phyloP scores from a whole-genome alignment of 1,140 invertebrate genomes.

The Planococcus citri region DNA sequence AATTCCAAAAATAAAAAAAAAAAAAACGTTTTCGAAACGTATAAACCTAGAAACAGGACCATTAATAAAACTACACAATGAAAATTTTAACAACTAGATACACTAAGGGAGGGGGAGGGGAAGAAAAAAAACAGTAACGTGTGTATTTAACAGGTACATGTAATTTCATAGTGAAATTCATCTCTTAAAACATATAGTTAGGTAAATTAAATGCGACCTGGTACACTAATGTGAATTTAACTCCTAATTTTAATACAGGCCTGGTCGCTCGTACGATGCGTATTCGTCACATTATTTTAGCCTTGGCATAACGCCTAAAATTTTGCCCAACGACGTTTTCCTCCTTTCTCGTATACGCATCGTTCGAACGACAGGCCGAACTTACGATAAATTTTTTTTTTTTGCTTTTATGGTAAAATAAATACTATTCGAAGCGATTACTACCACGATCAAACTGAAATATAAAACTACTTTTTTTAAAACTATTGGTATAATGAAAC shows the following conservation, averaged over 20 bases:
- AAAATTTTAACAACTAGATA: background rate
- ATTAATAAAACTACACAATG: background rate
- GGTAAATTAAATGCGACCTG: slow-evolving; percentile 20
- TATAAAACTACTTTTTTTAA: background rate
- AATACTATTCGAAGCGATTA: background rate
- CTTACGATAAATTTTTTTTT: background rate
- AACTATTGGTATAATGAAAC: background rate
- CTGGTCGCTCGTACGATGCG: background rate
- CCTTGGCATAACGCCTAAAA: background rate
- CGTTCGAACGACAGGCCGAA: background rate
- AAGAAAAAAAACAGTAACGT: background rate
- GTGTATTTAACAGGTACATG: slow-evolving; percentile 20
- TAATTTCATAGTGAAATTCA: slow-evolving; percentile 13
- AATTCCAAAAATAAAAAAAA: no score
- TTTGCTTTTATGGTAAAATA: background rate
- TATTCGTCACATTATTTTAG: background rate
- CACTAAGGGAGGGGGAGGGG: background rate
- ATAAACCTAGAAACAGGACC: no score
- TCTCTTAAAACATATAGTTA: background rate
- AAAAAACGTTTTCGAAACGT: no score
- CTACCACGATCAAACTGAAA: background rate
- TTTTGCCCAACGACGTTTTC: background rate
- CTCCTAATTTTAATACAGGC: slow-evolving; percentile 8
- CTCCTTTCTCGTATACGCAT: background rate
- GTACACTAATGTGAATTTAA: slow-evolving; percentile 17